These are phyloP conservation scores for Pteronotus mesoamericanus DNA, from an alignment of 2,797 vertebrate genomes.

Conservation along the genomic window DNA sequence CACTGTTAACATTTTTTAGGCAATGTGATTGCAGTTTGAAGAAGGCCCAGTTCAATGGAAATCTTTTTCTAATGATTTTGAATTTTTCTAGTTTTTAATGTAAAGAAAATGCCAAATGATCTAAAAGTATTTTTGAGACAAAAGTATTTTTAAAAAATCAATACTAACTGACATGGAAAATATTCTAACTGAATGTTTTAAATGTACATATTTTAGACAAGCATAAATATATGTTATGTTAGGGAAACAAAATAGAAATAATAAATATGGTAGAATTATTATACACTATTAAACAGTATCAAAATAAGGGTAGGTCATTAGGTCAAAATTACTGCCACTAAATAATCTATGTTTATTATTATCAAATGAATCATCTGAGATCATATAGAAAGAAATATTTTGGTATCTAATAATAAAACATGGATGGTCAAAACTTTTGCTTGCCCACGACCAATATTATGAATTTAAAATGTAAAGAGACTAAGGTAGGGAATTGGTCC, in stretches of 20 bases:
- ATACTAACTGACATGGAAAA: not conserved
- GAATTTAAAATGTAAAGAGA: not conserved
- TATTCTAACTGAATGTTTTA: not conserved
- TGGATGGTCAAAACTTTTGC: not conserved
- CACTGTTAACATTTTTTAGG: not conserved
- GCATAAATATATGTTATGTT: not conserved
- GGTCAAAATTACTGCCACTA: not conserved
- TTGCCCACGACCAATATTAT: not conserved
- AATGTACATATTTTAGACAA: not conserved
- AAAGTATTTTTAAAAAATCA: constrained; percentile 20
- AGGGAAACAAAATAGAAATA: not conserved
- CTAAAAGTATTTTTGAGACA: constrained; percentile 6
- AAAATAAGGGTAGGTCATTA: not conserved
- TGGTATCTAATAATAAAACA: not conserved
- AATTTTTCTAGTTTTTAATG: not conserved
- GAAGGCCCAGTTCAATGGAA: not conserved
- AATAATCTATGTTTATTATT: not conserved
- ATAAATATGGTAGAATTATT: not conserved
- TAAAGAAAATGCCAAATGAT: not conserved
- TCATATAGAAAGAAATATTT: not conserved
- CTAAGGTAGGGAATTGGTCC: not conserved
- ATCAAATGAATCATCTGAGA: not conserved
- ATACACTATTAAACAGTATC: not conserved
- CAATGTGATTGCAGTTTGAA: not conserved
- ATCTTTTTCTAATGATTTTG: not conserved